Conservation (phyloP, 2,113 vertebrate genomes). For the Otis tarda region DNA sequence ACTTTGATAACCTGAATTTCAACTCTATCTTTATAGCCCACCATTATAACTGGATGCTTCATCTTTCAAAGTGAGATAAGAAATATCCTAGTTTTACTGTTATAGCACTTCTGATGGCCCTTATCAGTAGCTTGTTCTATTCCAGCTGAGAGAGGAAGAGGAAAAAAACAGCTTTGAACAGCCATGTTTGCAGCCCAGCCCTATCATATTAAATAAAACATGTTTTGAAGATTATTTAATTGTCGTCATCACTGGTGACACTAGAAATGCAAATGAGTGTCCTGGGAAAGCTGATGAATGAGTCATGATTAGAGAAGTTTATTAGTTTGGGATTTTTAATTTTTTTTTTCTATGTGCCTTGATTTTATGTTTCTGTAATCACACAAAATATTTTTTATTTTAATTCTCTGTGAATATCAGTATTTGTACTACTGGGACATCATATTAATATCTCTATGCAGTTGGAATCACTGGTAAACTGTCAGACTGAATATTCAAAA, state of each 20-base stretch:
- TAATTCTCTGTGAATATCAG: neutral
- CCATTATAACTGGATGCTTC: neutral
- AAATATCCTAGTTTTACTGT: neutral
- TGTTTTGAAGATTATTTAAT: neutral
- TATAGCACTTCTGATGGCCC: neutral
- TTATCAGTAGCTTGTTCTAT: neutral
- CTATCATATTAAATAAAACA: neutral
- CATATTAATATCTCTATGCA: neutral
- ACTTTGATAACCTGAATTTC: neutral
- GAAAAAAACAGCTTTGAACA: neutral
- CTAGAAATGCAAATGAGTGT: neutral
- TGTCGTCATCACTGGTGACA: neutral
- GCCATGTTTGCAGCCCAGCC: neutral
- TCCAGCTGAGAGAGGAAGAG: neutral
- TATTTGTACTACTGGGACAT: neutral
- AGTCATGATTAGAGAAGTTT: neutral
- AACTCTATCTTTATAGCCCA: neutral
- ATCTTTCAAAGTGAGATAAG: neutral
- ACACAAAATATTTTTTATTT: neutral
- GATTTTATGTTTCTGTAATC: neutral
- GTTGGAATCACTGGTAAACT: neutral
- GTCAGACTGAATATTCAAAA: neutral
- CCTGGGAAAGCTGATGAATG: neutral
- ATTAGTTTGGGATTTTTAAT: neutral
- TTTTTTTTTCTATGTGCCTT: neutral